Evolutionary conservation across 2,797 vertebrate species (phyloP).

Genomic region (Gorsachius magnificus): DNA sequence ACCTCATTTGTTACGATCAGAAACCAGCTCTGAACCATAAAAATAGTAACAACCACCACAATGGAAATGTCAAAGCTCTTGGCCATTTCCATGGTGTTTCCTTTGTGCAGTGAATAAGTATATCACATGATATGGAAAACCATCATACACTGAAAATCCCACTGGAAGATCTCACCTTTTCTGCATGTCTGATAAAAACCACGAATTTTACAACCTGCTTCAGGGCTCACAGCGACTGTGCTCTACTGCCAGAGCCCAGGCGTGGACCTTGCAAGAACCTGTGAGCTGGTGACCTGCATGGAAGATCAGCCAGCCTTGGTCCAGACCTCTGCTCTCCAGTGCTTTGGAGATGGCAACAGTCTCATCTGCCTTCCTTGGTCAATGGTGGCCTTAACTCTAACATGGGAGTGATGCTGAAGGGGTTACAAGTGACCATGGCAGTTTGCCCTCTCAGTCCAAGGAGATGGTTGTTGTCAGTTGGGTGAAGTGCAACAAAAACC

Average conservation of each 20-base stretch:
- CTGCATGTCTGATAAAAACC: rapidly evolving
- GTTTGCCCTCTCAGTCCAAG: background rate
- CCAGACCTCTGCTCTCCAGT: background rate
- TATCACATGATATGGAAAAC: background rate
- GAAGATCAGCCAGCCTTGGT: background rate
- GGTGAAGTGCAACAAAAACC: background rate
- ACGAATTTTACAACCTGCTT: background rate
- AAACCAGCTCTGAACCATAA: background rate
- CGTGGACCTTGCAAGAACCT: background rate
- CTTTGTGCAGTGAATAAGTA: background rate
- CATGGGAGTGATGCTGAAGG: background rate
- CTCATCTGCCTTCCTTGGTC: background rate
- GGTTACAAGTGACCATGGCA: background rate
- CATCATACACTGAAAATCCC: background rate
- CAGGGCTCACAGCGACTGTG: background rate
- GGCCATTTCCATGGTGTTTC: background rate
- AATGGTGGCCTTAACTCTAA: background rate
- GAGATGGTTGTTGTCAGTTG: background rate
- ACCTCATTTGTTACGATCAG: background rate
- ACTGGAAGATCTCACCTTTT: background rate
- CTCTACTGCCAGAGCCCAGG: background rate
- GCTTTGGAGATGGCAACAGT: background rate
- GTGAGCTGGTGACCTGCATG: rapidly evolving
- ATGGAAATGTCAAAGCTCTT: background rate
- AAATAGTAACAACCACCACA: too few species aligned